Base-by-base conservation (phyloP, 2,113 vertebrate genomes). In the Tragelaphus strepsiceros region DNA sequence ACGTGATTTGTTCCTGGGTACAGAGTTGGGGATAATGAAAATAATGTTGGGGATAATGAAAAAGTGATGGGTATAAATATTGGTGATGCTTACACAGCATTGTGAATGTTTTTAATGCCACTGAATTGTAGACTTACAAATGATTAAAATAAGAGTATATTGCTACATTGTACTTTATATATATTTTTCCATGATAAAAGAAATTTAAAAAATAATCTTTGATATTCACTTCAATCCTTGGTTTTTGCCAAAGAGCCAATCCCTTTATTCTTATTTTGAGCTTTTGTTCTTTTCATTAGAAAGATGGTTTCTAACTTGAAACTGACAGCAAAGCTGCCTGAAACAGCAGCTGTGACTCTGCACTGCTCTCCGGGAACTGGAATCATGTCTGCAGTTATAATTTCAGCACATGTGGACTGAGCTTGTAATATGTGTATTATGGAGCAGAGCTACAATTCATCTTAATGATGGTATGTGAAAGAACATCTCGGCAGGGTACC, bases 401-500 rank as follows among this genome's bases (percentile, higher is more conserved):
- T 98, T 97, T 94, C 86, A 97, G 83, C 85, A 81, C 88, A 96
- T 96, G 84, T 94, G 81, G 95, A 82, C 56, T 74, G 84, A 95
- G 95, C 97, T 53, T 88, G 93, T 85, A 97, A 96, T 93, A 97
- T 2, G 16, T 71, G 39, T 97, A 59, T 98, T 97, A 87, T 28
- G 96, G 98, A 96, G 58, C 94, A 93, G 32, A 90, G 74, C 58
- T 96, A 94, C 88, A 97, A 98, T 98, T 98, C 97, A 97, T 98
- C 97, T 98, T 98, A 98, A 98, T 97, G 98, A 97, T 95, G 64
- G 11, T 97, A 30, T 93, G 88, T 64, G 90, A 96, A 98, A 97
- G 87, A 98, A 88, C 83, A 89, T 96, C 98, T 97, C 90, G 26
- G 97, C 95, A 97, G 71, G 32, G 28, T 90, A 95, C 94, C 49